phyloP scores from a whole-genome alignment of 2,797 vertebrate genomes.

The Pangasius larnaudii region DNA sequence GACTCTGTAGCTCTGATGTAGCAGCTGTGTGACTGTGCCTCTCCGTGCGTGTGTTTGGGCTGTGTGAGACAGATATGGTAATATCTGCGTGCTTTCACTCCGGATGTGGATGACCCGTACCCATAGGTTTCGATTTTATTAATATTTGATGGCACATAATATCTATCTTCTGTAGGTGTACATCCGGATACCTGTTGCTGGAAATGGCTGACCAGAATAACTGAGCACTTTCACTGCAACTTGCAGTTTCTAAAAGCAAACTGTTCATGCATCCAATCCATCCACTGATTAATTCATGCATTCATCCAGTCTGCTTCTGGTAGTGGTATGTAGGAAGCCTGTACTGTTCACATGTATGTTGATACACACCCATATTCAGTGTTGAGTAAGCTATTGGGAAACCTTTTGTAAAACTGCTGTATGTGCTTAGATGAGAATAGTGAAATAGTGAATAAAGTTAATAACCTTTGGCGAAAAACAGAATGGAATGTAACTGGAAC shows the following conservation, averaged over 20 bases:
- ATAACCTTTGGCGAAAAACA: conserved; percentile 36
- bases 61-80: not conserved
- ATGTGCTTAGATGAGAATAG: not conserved
- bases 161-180: not conserved
- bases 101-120: conserved; percentile 13
- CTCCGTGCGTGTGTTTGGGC: not conserved
- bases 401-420: not conserved
- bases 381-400: not conserved
- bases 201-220: not conserved
- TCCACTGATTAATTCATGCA: too few relatives aligned
- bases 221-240: not conserved
- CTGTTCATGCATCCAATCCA: not conserved
- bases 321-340: not conserved
- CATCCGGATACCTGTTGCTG: not conserved
- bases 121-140: not conserved
- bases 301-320: not conserved
- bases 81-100: not conserved
- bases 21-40: not conserved
- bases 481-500: conserved; percentile 51
- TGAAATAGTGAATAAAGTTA: not conserved
- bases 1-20: not conserved
- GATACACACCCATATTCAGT: not conserved
- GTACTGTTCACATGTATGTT: not conserved
- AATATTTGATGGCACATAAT: not conserved
- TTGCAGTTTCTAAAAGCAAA: not conserved